Conservation (phyloP, 23 tunicate genomes). For the Ciona savignyi region DNA sequence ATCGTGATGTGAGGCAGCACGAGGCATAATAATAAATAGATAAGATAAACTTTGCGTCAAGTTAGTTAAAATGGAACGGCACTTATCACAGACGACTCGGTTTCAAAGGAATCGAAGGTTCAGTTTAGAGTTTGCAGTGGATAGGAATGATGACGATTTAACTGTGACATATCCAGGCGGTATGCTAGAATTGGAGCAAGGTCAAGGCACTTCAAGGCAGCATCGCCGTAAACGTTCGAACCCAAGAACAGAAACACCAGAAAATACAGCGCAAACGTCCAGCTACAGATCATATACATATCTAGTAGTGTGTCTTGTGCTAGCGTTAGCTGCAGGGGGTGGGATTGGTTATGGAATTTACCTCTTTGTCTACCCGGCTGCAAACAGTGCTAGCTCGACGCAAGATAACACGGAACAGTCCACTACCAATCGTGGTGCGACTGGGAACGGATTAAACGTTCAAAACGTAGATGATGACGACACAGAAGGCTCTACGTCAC, state of each 20-base stretch:
- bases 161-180: neutral
- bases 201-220: neutral
- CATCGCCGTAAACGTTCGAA: neutral
- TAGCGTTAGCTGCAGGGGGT: constrained; percentile 1
- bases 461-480: neutral
- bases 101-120: too few species aligned
- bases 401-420: neutral
- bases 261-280: neutral
- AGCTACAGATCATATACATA: neutral
- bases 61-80: too few species aligned
- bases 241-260: neutral
- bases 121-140: too few species aligned
- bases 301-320: neutral
- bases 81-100: too few species aligned
- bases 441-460: neutral
- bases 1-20: neutral
- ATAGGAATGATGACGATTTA: neutral
- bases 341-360: constrained; percentile 21
- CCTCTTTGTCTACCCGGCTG: neutral
- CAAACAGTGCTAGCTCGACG: too few species aligned
- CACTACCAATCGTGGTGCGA: neutral
- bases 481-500: neutral
- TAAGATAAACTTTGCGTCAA: neutral
- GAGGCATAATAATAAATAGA: neutral
- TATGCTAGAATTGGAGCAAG: neutral